Base-by-base conservation (phyloP, 1,140 invertebrate genomes). In the Lepidurus couesii region DNA sequence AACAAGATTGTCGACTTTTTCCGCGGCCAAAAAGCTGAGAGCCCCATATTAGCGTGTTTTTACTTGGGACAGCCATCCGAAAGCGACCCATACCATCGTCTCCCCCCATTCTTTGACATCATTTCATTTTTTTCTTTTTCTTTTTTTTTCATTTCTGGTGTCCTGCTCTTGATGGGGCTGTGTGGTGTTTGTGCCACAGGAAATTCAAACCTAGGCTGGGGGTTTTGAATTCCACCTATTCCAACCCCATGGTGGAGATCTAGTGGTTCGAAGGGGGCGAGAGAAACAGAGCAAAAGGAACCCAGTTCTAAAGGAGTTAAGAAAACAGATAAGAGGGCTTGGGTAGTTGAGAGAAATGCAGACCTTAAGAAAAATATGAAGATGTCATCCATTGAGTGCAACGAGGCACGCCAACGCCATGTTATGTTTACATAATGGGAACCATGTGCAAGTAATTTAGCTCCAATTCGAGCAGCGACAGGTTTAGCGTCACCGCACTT, bases 381-480 rank as follows among this genome's bases (percentile, higher is more conserved):
- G 53, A 65, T 65, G 53, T 65, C 53, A 65, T 65, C 53, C 53
- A 65, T 65, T 65, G 53, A 65, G 53, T 1, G n/a, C 53, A 65
- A 65, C 53, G 53, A 65, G 53, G n/a, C 53, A 65, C n/a, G 53
- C 53, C 53, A 65, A 65, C n/a, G 53, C 53, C 53, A 65, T 65
- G 53, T 65, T 65, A 65, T 65, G 53, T 65, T 65, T 65, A 65
- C 53, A 21, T 65, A 65, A 65, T 65, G 53, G 53, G n/a, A 21
- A 65, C 53, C 53, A 65, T 65, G 53, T 65, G 53, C 53, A 21
- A 65, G 53, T 65, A 65, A 65, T 65, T 65, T 65, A 21, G 53
- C 53, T 65, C 53, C 53, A 21, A 65, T 65, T 65, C 13, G 4
- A 21, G 53, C 53, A 65, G 53, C 53, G 53, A 65, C 53, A 65